phyloP scores from a whole-genome alignment of 2,888 invertebrate genomes.

The Ochlodes sylvanus region DNA sequence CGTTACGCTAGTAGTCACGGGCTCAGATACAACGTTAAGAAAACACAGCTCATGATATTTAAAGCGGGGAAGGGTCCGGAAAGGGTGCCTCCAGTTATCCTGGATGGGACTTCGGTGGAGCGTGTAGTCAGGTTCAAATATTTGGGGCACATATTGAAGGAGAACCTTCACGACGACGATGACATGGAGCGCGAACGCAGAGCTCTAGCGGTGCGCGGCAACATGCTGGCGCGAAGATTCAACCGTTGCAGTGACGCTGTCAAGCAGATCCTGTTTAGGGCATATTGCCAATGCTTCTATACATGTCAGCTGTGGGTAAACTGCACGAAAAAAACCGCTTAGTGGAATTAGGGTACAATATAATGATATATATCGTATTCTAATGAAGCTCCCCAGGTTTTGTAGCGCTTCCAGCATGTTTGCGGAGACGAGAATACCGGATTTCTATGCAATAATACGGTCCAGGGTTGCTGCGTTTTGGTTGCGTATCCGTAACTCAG shows the following conservation, averaged over 20 bases:
- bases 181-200: slow-evolving; percentile 35
- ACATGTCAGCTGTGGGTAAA: neutral
- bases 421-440: too few relatives aligned
- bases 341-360: too few relatives aligned
- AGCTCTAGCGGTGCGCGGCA: slow-evolving; percentile 39
- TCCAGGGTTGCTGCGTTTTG: too few relatives aligned
- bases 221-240: slow-evolving; percentile 41
- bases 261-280: neutral
- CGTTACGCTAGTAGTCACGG: slow-evolving; percentile 15
- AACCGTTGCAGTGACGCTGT: slow-evolving; percentile 30
- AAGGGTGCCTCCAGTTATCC: slow-evolving; percentile 7
- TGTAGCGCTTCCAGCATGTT: too few relatives aligned
- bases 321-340: neutral
- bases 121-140: too few relatives aligned
- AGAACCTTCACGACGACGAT: slow-evolving; percentile 26
- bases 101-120: too few relatives aligned
- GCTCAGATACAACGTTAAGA: slow-evolving; percentile 21
- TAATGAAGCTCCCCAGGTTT: too few relatives aligned
- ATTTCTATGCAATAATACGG: too few relatives aligned
- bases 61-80: slow-evolving; percentile 27
- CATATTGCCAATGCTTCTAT: slow-evolving; percentile 7
- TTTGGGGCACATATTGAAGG: too few relatives aligned
- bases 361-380: too few relatives aligned
- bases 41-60: slow-evolving; percentile 23
- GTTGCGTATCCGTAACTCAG: too few relatives aligned